These are phyloP conservation scores for Stratiomys singularior DNA, from an alignment of 2,888 invertebrate species.

Conservation along the genomic window DNA sequence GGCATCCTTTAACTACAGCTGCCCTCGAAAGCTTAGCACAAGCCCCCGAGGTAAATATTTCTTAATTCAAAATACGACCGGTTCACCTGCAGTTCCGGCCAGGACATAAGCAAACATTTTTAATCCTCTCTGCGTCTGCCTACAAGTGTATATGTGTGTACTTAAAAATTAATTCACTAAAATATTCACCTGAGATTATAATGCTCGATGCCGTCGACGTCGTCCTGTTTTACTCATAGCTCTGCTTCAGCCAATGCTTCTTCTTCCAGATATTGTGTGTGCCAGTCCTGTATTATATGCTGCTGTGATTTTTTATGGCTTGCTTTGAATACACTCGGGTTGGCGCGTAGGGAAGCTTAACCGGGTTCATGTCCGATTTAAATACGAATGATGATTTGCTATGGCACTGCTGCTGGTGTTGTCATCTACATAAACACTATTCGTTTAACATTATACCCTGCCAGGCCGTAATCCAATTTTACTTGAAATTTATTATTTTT, in stretches of 20 bases:
- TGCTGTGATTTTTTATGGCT: constrained; percentile 40
- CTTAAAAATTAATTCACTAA: constrained; percentile 42
- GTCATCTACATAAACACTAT: constrained; percentile 36
- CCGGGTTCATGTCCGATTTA: constrained; percentile 36
- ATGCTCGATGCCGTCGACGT: constrained; percentile 11
- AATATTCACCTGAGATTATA: constrained; percentile 43
- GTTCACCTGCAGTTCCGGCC: not conserved
- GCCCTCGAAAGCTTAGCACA: not conserved
- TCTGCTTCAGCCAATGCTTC: not conserved
- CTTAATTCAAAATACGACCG: constrained; percentile 29
- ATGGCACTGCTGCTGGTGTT: constrained; percentile 1
- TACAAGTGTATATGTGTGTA: not conserved
- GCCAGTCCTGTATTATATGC: not conserved
- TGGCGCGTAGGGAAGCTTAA: constrained; percentile 27
- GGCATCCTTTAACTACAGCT: not conserved
- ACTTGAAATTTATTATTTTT: constrained; percentile 30
- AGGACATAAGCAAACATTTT: constrained; percentile 31
- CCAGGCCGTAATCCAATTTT: constrained; percentile 40
- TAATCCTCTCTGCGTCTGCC: constrained; percentile 13
- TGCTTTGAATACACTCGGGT: constrained; percentile 7
- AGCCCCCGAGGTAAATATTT: constrained; percentile 11
- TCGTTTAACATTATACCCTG: not conserved
- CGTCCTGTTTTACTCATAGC: not conserved
- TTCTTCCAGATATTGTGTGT: constrained; percentile 4
- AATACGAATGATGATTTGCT: constrained; percentile 23